These are phyloP conservation scores for Dyspetes luteomarginatus DNA, from an alignment of 2,888 invertebrate genomes.

Conservation along the genomic window DNA sequence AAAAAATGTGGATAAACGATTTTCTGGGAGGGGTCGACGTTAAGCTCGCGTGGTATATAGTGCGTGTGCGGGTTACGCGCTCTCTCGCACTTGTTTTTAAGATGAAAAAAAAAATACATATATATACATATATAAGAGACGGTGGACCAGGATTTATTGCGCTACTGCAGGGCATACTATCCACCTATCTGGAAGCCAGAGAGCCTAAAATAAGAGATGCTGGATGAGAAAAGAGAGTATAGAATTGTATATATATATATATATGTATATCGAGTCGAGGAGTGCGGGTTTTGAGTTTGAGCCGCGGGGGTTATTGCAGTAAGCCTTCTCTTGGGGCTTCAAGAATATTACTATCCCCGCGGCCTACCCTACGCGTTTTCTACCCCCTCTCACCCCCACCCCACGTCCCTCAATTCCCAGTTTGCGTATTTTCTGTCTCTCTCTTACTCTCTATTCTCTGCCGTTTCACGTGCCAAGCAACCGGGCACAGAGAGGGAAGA, in stretches of 20 bases:
- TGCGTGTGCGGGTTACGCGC: slow-evolving; percentile 61
- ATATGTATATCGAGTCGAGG: slow-evolving; percentile 71
- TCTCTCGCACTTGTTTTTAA: slow-evolving; percentile 59
- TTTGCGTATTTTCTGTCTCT: slow-evolving; percentile 67
- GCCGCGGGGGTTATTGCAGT: slow-evolving; percentile 83
- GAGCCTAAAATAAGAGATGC: slow-evolving; percentile 62
- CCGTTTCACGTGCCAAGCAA: slow-evolving; percentile 48
- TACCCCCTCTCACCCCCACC: slow-evolving; percentile 66
- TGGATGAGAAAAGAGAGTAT: slow-evolving; percentile 49
- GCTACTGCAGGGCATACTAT: slow-evolving; percentile 58
- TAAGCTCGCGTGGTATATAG: slow-evolving; percentile 39
- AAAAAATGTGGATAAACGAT: slow-evolving; percentile 44
- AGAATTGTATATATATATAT: slow-evolving; percentile 41
- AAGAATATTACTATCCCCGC: slow-evolving; percentile 81
- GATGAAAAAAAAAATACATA: background rate
- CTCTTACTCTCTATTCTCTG: slow-evolving; percentile 66
- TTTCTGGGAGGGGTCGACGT: slow-evolving; percentile 39
- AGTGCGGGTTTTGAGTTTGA: slow-evolving; percentile 78
- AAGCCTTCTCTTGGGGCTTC: slow-evolving; percentile 83
- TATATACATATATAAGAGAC: slow-evolving; percentile 40
- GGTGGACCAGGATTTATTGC: slow-evolving; percentile 66
- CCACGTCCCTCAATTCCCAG: slow-evolving; percentile 56
- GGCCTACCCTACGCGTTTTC: slow-evolving; percentile 73
- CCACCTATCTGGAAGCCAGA: slow-evolving; percentile 51
- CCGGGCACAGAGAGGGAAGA: slow-evolving; percentile 36